Conservation (phyloP, 1,140 invertebrate species). For the Drosophila mayri region DNA sequence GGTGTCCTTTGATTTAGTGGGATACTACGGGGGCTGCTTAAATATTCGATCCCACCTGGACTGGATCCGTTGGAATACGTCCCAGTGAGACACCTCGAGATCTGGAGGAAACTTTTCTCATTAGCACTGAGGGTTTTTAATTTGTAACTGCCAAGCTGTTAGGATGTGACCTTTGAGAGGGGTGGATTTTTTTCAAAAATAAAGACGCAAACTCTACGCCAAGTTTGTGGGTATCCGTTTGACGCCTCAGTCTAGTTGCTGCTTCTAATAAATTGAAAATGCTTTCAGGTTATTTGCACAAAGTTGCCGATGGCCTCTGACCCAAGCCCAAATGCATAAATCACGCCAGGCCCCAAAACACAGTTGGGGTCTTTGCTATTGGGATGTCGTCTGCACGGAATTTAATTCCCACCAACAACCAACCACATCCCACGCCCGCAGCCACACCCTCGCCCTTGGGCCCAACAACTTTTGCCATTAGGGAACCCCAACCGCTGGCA, state of each 20-base stretch:
- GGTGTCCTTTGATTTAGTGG: neutral
- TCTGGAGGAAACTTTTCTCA: slow-evolving; percentile 32
- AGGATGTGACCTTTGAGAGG: slow-evolving; percentile 21
- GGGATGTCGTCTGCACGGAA: slow-evolving; percentile 47
- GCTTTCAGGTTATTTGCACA: slow-evolving; percentile 65
- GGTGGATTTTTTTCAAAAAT: slow-evolving; percentile 28
- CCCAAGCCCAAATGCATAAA: slow-evolving; percentile 73
- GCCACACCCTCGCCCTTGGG: slow-evolving; percentile 39
- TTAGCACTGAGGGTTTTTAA: slow-evolving; percentile 20
- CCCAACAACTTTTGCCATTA: slow-evolving; percentile 67
- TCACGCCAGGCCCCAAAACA: slow-evolving; percentile 59
- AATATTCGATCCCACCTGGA: neutral
- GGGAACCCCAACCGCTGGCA: slow-evolving; percentile 13
- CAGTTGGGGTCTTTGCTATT: slow-evolving; percentile 25
- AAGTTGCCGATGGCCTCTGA: slow-evolving; percentile 41
- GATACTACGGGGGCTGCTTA: neutral
- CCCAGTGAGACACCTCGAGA: neutral
- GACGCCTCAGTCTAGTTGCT: slow-evolving; percentile 38
- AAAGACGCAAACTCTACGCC: slow-evolving; percentile 24
- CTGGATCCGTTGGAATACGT: slow-evolving; percentile 8
- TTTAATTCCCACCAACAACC: slow-evolving; percentile 50
- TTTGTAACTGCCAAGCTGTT: slow-evolving; percentile 19
- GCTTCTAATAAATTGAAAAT: slow-evolving; percentile 70
- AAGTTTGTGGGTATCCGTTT: slow-evolving; percentile 29
- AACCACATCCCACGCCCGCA: slow-evolving; percentile 50